Evolutionary conservation across 2,888 invertebrate genomes (phyloP).

Genomic region (Mayetiola destructor): DNA sequence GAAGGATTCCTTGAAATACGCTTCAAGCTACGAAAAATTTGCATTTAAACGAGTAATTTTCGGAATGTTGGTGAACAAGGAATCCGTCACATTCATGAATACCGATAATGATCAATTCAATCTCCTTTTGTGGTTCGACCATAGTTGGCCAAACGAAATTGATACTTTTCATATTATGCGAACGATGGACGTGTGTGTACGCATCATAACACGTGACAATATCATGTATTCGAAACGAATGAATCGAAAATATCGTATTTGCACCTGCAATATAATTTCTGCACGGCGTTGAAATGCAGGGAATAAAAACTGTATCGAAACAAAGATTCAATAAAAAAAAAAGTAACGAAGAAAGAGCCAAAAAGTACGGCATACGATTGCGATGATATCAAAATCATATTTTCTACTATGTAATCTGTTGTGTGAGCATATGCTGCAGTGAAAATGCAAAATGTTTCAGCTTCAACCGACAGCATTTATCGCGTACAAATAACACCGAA

Average conservation of each 20-base stretch:
- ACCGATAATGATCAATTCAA: neutral
- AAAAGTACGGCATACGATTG: neutral
- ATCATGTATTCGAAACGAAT: neutral
- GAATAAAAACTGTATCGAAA: no score
- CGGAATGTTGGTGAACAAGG: neutral
- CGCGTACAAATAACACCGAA: constrained; percentile 2
- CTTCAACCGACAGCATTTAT: neutral
- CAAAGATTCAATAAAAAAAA: neutral
- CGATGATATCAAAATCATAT: constrained; percentile 3
- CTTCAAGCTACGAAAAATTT: no score
- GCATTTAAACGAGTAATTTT: neutral
- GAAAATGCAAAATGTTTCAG: no score
- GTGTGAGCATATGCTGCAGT: constrained; percentile 3
- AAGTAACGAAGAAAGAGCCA: neutral
- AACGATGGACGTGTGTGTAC: neutral
- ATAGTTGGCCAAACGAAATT: no score
- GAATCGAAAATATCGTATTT: neutral
- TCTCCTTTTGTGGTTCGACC: no score
- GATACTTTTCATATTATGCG: neutral
- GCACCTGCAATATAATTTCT: neutral
- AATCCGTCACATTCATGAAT: neutral
- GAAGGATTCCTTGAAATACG: no score
- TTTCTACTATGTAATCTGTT: constrained; percentile 2
- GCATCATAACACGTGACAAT: constrained; percentile 8
- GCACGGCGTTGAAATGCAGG: no score